Evolutionary conservation across 2,888 invertebrate species (phyloP), one percentile per base, ranked within the genome.

Genomic region (Dione juno): DNA sequence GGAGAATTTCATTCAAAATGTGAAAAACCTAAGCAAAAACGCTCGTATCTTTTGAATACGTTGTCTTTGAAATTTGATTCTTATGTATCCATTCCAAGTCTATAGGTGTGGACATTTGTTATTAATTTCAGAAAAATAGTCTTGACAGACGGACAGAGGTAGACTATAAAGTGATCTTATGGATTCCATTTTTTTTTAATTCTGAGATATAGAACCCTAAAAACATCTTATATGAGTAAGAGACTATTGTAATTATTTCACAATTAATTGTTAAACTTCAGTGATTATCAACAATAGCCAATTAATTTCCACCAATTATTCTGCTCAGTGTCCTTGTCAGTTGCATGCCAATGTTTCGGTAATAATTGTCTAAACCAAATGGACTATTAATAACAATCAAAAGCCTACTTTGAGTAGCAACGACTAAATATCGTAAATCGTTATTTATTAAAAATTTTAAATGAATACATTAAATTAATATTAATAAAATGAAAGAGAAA

Each of bases 221-320:
- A 48, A 48, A 14, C 3, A 48, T 2, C 3, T 7, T 14, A 54
- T 1, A 54, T 5, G n/a, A 19, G 5, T 16, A 37, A 37, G 14
- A 54, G n/a, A 54, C n/a, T 9, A 0, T 14, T 41, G 9, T 40
- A 43, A 43, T 43, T 3, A 19, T n/a, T 14, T 14, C 7, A 14
- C 3, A n/a, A 11, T 45, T 16, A 7, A 45, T 45, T 61, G 45
- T 61, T 45, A 0, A 61, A 45, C 45, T 10, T 61, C 28, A 61
- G n/a, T 28, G 7, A 8, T 16, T 10, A 50, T 48, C 37, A 37
- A 64, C 64, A 37, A 50, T 35, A 48, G 54, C 35, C 66, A 66
- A 70, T 70, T 67, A 70, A 70, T 72, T 70, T 59, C 50, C 50
- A 69, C 57, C 57, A 63, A 72, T 72, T 54, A 72, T 69, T 66